Conservation (phyloP, 1,140 invertebrate species). For the Pachypeltis micranthus region DNA sequence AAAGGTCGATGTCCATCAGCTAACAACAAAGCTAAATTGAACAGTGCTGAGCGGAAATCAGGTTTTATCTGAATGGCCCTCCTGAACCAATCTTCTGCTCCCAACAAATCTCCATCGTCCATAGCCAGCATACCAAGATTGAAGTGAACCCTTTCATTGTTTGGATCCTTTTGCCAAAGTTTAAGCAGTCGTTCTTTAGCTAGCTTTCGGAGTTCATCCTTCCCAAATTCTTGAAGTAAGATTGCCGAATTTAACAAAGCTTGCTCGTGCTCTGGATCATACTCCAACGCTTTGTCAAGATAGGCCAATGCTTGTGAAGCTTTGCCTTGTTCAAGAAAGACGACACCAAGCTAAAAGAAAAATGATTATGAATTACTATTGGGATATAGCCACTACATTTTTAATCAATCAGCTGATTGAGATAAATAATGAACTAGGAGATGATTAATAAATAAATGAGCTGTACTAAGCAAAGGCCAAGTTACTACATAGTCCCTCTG, state of each 20-base stretch:
- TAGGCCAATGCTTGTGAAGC: conserved; percentile 79
- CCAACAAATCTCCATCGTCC: conserved; percentile 79
- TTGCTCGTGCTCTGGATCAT: conserved; percentile 90
- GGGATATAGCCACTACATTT: too few relatives aligned
- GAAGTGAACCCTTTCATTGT: conserved; percentile 83
- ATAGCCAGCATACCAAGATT: conserved; percentile 93
- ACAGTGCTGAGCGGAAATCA: conserved; percentile 83
- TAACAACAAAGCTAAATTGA: conserved; percentile 83
- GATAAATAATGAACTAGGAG: too few relatives aligned
- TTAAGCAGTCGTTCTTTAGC: conserved; percentile 68
- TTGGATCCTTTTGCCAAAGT: conserved; percentile 57
- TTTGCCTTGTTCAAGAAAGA: conserved; percentile 84
- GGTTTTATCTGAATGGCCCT: conserved; percentile 70
- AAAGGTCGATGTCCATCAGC: conserved; percentile 76
- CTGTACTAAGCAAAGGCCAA: too few relatives aligned
- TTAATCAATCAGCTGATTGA: too few relatives aligned
- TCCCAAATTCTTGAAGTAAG: conserved; percentile 75
- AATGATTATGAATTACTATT: too few relatives aligned
- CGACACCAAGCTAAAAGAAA: conserved; percentile 71
- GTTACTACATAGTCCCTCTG: too few relatives aligned
- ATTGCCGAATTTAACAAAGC: conserved; percentile 91
- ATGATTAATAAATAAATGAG: too few relatives aligned
- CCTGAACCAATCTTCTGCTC: conserved; percentile 80
- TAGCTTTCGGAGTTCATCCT: conserved; percentile 61
- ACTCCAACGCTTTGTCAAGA: conserved; percentile 82